A percentile compares a stretch with the other conserved stretches of the same genome.
Evolutionary conservation across 1,140 invertebrate species (phyloP).

Genomic region (Drosophila nigrodunni): DNA sequence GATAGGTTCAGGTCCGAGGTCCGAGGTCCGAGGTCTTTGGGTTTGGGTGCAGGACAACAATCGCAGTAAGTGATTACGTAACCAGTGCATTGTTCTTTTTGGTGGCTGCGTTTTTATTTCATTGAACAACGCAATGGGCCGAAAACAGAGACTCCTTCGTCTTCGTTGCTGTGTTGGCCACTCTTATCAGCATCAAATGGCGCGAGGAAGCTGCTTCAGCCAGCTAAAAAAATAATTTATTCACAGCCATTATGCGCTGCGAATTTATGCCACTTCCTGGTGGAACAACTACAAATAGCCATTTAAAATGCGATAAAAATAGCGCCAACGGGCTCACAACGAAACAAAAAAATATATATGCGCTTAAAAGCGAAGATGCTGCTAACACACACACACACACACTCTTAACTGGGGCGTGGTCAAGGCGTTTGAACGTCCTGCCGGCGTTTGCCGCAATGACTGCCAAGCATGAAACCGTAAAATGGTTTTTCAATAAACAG

Average conservation of each 20-base stretch:
- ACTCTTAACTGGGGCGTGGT: slow-evolving; percentile 62
- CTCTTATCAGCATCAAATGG: slow-evolving; percentile 66
- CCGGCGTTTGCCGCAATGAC: slow-evolving; percentile 60
- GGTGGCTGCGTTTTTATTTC: slow-evolving; percentile 55
- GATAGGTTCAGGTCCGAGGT: neutral
- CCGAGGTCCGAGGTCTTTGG: slow-evolving; percentile 28
- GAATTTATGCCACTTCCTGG: slow-evolving; percentile 82
- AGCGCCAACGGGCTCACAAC: slow-evolving; percentile 69
- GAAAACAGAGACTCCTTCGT: slow-evolving; percentile 20
- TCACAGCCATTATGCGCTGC: slow-evolving; percentile 81
- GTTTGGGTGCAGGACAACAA: slow-evolving; percentile 63
- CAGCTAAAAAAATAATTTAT: slow-evolving; percentile 73
- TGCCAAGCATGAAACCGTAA: slow-evolving; percentile 80
- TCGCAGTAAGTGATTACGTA: slow-evolving; percentile 80
- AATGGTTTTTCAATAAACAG: slow-evolving; percentile 79
- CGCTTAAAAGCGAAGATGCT: slow-evolving; percentile 37
- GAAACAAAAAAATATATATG: slow-evolving; percentile 20
- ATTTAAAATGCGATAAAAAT: slow-evolving; percentile 83
- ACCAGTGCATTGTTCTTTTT: slow-evolving; percentile 72
- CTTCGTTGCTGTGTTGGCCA: neutral
- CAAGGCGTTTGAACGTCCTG: slow-evolving; percentile 17
- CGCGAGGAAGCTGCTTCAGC: slow-evolving; percentile 65
- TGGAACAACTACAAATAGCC: slow-evolving; percentile 82
- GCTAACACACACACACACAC: slow-evolving; percentile 31
- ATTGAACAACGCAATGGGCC: slow-evolving; percentile 62